Evolutionary conservation across 2,888 invertebrate species (phyloP).

Genomic region (Apamea epomidion): DNA sequence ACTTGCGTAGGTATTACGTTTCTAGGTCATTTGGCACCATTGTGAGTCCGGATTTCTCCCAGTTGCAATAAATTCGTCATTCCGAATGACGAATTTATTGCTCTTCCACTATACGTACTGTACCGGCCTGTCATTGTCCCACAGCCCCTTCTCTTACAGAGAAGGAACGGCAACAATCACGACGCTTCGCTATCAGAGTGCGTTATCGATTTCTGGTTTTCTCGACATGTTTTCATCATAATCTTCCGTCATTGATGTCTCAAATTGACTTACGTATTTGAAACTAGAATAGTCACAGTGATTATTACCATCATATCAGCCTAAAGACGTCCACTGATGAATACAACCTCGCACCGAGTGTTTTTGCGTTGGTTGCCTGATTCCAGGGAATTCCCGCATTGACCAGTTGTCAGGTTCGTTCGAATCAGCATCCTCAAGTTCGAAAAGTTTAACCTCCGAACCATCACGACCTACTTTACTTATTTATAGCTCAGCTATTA

Average conservation of each 20-base stretch:
- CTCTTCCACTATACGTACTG: not conserved
- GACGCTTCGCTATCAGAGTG: no score
- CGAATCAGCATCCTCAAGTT: not conserved
- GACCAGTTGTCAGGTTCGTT: not conserved
- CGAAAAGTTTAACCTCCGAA: conserved; percentile 8
- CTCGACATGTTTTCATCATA: no score
- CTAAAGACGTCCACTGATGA: not conserved
- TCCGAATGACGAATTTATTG: conserved; percentile 41
- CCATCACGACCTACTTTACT: not conserved
- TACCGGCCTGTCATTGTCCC: not conserved
- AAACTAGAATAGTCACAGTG: not conserved
- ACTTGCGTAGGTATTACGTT: conserved; percentile 17
- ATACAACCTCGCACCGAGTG: not conserved
- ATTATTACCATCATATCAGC: not conserved
- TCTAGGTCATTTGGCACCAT: conserved; percentile 59
- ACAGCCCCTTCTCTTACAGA: no score
- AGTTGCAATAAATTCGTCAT: conserved; percentile 17
- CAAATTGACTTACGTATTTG: not conserved
- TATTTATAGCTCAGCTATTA: conserved; percentile 25
- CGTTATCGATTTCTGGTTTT: not conserved
- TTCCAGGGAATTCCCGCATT: not conserved
- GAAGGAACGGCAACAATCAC: no score
- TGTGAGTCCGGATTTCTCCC: conserved; percentile 38
- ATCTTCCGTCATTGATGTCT: not conserved
- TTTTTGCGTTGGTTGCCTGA: not conserved